Evolutionary conservation across 2,113 vertebrate genomes (phyloP), one percentile per base, ranked within the genome.

Genomic region (Macheiramphus alcinus): DNA sequence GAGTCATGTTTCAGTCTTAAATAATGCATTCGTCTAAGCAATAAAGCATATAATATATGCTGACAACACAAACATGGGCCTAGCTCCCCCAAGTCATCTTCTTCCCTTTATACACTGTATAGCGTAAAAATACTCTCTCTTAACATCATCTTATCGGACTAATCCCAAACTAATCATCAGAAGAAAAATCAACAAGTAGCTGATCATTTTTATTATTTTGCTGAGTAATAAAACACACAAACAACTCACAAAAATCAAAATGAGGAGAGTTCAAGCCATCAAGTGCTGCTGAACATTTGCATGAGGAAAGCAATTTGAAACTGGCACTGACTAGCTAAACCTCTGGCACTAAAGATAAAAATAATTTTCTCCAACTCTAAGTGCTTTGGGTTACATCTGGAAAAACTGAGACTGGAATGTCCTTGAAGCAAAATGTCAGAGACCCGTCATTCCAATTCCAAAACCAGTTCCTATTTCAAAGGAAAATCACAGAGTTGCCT

Each of bases 371-470:
- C 71, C 79, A 87, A 40, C 56, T 88, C n/a, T 59, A 79, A 78
- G 34, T 50, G 53, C 80, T 92, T 79, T 92, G 58, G 56, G 40
- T 97, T 96, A 93, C 61, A 84, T 91, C 74, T 91, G 78, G 89
- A 91, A 95, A 97, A 96, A 92, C 12, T 52, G 79, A 95, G 92
- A 81, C 59, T 81, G 81, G 83, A 95, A 94, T 94, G 72, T 88
- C 61, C 74, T 95, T 85, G 45, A 83, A 85, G 53, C 14, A 67
- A 93, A 91, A 91, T 74, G 36, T 72, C 72, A 88, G 34, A 95
- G 62, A 92, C 34, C 38, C 0, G 0, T 66, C 82, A 85, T 53
- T 74, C n/a, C 73, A 86, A 56, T 80, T 72, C 75, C 48, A 94
- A 93, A 95, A 48, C 12, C 27, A 92, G 62, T 72, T 93, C 62